phyloP scores from a whole-genome alignment of 2,888 invertebrate species.

The Lasioglossum villosulum region DNA sequence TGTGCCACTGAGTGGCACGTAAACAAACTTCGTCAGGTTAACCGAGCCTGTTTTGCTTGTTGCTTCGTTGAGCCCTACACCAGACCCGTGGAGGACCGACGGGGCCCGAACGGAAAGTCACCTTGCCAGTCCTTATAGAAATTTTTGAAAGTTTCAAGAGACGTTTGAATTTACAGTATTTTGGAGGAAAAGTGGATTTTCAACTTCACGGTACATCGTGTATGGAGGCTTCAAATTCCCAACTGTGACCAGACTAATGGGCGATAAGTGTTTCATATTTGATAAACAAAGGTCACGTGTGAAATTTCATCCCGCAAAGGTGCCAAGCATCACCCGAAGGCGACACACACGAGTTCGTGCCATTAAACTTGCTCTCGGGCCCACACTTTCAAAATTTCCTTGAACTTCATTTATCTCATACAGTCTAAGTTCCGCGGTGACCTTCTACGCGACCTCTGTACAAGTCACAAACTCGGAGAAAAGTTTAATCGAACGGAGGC shows the following conservation, averaged over 20 bases:
- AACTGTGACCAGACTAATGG: background rate
- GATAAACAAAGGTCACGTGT: background rate
- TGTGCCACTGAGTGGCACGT: too few relatives aligned
- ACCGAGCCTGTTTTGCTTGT: too few relatives aligned
- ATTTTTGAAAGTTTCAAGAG: background rate
- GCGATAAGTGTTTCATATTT: background rate
- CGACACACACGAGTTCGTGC: background rate
- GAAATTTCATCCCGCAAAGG: background rate
- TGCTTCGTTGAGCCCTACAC: too few relatives aligned
- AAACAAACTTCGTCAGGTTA: too few relatives aligned
- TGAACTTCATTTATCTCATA: slow-evolving; percentile 2
- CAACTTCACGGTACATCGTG: background rate
- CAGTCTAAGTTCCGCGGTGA: background rate
- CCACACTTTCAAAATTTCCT: background rate
- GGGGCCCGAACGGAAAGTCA: too few relatives aligned
- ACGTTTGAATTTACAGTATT: background rate
- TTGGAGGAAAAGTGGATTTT: background rate
- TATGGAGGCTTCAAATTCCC: background rate
- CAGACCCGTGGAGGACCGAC: too few relatives aligned
- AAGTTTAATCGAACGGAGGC: slow-evolving; percentile 14
- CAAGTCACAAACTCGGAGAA: background rate
- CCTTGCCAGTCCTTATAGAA: too few relatives aligned
- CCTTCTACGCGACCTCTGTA: background rate
- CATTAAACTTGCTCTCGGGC: background rate
- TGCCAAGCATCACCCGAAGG: background rate